Evolutionary conservation across 2,888 invertebrate species (phyloP), one percentile per base, ranked within the genome.

Genomic region (Endotricha flammealis): DNA sequence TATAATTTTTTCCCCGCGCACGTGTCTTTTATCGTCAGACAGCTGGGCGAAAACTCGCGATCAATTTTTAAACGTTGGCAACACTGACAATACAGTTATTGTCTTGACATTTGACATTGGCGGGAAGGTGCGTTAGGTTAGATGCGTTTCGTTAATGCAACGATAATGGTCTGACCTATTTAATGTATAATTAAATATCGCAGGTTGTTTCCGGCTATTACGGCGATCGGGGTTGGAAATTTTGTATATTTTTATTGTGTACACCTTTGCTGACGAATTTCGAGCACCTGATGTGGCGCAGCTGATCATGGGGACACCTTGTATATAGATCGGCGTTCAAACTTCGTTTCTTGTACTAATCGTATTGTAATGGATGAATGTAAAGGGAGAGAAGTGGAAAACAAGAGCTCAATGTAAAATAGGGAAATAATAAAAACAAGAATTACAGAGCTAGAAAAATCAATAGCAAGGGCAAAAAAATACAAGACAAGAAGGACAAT

Each of bases 1-100:
- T n/a, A n/a, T n/a, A n/a, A 58, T 77, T 79, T 75, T 79, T 80
- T 76, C 65, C 57, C 57, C 63, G 66, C 68, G 77, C 85, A 83
- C 85, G 85, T 83, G 83, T 70, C 80, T 55, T 45, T 68, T 69
- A 65, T 70, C 70, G 65, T 64, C 63, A 71, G 78, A 81, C 85
- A 83, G 85, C 80, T 82, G 85, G 85, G 64, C 61, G 60, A 60
- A 58, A 64, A 60, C 60, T 69, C 63, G 60, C 62, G 51, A 48
- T 54, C 59, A 56, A 62, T 67, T 73, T 67, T 72, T 67, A 63
- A n/a, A 63, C 63, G 53, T 65, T 61, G 48, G 68, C 47, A 60
- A 64, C 53, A 60, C 53, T 50, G 48, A 67, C 47, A 60, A 64
- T 52, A 60, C 53, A 49, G 43, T 45, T 36, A 36, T 29, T 30